Percentiles rank a stretch among this genome's conserved stretches.
Conservation (phyloP, 2,888 invertebrate genomes). For the Hesperia comma region DNA sequence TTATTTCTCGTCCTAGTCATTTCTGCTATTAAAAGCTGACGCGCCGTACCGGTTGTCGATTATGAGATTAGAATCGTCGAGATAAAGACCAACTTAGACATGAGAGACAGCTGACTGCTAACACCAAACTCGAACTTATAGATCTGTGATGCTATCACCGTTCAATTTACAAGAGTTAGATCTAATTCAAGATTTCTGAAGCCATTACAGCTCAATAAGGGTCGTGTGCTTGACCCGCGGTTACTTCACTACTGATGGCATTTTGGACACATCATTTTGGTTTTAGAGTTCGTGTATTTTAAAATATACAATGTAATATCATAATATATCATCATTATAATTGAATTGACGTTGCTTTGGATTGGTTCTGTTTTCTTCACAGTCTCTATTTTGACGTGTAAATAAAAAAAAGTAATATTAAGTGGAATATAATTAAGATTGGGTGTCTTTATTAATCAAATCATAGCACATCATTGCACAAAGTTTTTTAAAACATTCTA, state of each 20-base stretch:
- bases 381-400: too few relatives aligned
- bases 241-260: conserved; percentile 15
- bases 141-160: conserved; percentile 29
- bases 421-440: not conserved
- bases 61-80: conserved; percentile 28
- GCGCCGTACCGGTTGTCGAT: conserved; percentile 30
- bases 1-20: conserved; percentile 13
- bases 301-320: not conserved
- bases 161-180: conserved; percentile 36
- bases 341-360: not conserved
- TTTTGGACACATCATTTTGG: not conserved
- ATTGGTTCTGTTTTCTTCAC: not conserved
- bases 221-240: conserved; percentile 24
- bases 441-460: not conserved
- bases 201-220: conserved; percentile 24
- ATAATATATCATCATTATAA: not conserved
- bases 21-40: conserved; percentile 29
- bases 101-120: conserved; percentile 35
- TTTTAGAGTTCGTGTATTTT: not conserved
- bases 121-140: conserved; percentile 30
- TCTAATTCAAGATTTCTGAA: conserved; percentile 28
- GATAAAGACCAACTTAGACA: conserved; percentile 30
- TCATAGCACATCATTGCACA: not conserved
- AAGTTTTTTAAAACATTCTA: not conserved
- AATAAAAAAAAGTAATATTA: too few relatives aligned